A percentile compares a stretch with the other conserved stretches of the same genome.
These are phyloP conservation scores for Apodemia mormo DNA, from an alignment of 2,888 invertebrate species.

Conservation along the genomic window DNA sequence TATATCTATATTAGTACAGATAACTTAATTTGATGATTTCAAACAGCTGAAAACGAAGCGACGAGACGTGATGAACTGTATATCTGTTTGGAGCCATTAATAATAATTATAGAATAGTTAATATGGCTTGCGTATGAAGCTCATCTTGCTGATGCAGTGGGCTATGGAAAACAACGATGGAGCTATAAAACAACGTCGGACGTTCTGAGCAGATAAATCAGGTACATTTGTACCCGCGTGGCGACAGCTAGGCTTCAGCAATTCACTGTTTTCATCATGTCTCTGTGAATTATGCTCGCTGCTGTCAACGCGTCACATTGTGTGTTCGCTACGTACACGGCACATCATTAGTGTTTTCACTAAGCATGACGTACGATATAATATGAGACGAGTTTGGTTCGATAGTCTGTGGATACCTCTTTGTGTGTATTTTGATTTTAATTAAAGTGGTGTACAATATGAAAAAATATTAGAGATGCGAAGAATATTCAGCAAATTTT, in stretches of 20 bases:
- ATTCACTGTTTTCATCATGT: constrained; percentile 39
- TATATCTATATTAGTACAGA: no score
- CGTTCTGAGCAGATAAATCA: constrained; percentile 38
- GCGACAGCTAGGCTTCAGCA: constrained; percentile 36
- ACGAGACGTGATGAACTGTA: constrained; percentile 19
- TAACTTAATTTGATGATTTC: no score
- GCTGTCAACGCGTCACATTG: constrained; percentile 24
- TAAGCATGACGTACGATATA: background rate
- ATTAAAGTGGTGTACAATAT: background rate
- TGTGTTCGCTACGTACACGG: constrained; percentile 10
- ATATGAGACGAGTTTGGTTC: background rate
- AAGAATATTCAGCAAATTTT: no score
- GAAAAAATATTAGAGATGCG: no score
- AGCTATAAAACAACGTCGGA: constrained; percentile 38
- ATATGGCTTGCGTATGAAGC: constrained; percentile 2
- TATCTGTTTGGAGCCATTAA: constrained; percentile 30
- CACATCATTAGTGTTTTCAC: background rate
- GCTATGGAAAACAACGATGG: constrained; percentile 33
- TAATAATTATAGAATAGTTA: constrained; percentile 32
- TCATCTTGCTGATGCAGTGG: constrained; percentile 24
- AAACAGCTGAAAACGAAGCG: background rate
- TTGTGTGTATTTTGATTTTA: background rate
- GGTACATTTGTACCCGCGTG: constrained; percentile 37
- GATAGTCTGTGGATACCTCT: background rate
- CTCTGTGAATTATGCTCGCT: constrained; percentile 34